A percentile compares a stretch with the other conserved stretches of the same genome.
phyloP scores from a whole-genome alignment of 2,888 invertebrate genomes.

The Tupiocoris notatus region DNA sequence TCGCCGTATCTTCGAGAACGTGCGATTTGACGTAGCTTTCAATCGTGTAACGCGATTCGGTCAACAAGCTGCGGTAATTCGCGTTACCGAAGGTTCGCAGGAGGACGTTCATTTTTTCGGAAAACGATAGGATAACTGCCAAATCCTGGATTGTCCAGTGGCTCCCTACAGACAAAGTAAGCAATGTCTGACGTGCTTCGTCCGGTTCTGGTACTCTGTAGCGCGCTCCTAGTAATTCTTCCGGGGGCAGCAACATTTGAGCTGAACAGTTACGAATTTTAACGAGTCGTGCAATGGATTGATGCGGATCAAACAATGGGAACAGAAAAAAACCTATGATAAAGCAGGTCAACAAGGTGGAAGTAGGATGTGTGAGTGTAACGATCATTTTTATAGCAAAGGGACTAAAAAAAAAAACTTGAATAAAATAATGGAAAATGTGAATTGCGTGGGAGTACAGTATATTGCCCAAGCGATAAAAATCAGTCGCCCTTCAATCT shows the following conservation, averaged over 20 bases:
- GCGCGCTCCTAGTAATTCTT: slow-evolving; percentile 35
- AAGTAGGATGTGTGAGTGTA: too few species aligned
- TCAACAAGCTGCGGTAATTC: slow-evolving; percentile 4
- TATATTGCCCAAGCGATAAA: too few species aligned
- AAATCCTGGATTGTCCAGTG: slow-evolving; percentile 40
- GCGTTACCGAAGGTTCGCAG: slow-evolving; percentile 6
- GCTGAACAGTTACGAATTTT: too few species aligned
- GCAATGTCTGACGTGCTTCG: slow-evolving; percentile 39
- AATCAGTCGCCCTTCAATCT: too few species aligned
- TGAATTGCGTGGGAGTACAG: too few species aligned
- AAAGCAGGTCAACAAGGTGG: too few species aligned
- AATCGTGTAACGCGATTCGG: slow-evolving; percentile 4
- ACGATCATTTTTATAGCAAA: too few species aligned
- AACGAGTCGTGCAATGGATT: too few species aligned
- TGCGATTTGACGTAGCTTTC: slow-evolving; percentile 18
- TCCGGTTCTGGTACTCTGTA: slow-evolving; percentile 23
- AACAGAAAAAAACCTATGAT: too few species aligned
- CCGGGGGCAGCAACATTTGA: slow-evolving; percentile 35
- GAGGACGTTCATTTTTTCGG: slow-evolving; percentile 37
- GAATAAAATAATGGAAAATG: too few species aligned
- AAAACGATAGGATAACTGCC: slow-evolving; percentile 30
- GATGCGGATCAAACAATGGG: too few species aligned
- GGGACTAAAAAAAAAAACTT: too few species aligned
- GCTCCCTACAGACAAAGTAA: slow-evolving; percentile 26
- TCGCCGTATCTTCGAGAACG: slow-evolving; percentile 17